Evolutionary conservation across 1,140 invertebrate species (phyloP), one percentile per base, ranked within the genome.

Genomic region (Cotesia chilonis): DNA sequence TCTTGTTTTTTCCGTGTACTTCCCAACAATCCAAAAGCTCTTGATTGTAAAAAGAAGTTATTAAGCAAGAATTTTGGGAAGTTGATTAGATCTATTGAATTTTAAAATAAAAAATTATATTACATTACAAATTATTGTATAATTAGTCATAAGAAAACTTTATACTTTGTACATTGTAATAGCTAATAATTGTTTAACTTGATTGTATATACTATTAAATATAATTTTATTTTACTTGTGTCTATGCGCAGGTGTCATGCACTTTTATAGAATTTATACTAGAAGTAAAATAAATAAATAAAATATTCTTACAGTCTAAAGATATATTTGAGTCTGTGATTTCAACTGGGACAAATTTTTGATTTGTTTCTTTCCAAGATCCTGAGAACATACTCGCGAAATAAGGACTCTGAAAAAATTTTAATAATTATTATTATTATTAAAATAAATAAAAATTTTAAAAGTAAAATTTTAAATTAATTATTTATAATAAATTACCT

Each of bases 301-400:
- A 66, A 59, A 65, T 6, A 52, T 59, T 78, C 84, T 89, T 87
- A 93, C 92, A 90, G 70, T 92, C 90, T 64, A 89, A 78, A 41
- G 90, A 93, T 52, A 95, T 93, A 70, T 92, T 91, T 35, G 92
- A 90, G 88, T 95, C 94, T 2, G 90, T 87, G 37, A 95, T 91
- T 83, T 93, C 90, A 69, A 95, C 92, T 54, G 85, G 87, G 55
- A 95, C 90, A 64, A 90, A 85, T 69, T 89, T 89, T 83, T 93
- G 89, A 66, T 89, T 88, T 3, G 92, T 88, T 84, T 95, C 94
- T 79, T 89, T 89, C 94, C 94, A 95, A 9, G 91, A 90, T 4
- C 94, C 94, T 79, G 90, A 93, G 84, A 95, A 95, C 94, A 95
- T 95, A 80, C 92, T 94, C 10, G 90, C 89, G 86, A 95, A 95